These are phyloP conservation scores for Silurus glanis DNA, from an alignment of 2,113 vertebrate species.

Conservation along the genomic window DNA sequence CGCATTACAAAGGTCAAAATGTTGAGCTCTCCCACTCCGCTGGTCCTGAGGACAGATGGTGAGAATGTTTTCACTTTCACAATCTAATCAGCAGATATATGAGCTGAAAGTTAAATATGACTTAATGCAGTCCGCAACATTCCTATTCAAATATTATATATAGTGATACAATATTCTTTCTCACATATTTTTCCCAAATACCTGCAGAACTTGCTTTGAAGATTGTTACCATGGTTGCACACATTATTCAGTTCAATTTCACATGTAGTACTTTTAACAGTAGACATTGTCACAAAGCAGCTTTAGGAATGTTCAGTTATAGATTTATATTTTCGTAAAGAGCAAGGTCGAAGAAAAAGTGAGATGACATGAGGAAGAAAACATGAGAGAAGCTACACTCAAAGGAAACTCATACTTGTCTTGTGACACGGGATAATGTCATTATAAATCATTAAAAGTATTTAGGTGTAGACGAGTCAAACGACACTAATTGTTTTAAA, in stretches of 20 bases:
- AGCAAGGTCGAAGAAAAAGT: not conserved
- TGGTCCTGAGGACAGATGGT: conserved; percentile 88
- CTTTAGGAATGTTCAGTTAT: not conserved
- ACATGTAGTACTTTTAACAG: not conserved
- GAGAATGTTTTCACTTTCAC: conserved; percentile 49
- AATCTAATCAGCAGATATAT: not conserved
- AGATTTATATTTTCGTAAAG: not conserved
- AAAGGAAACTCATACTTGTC: not conserved
- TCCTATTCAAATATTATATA: not conserved
- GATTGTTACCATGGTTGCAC: not conserved
- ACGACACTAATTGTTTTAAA: not conserved
- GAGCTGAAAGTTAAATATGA: not conserved
- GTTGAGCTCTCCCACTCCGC: conserved; percentile 83
- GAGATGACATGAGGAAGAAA: not conserved
- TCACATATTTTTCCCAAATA: not conserved
- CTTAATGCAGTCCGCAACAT: not conserved
- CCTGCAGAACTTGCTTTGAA: not conserved
- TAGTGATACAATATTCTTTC: not conserved
- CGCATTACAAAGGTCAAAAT: conserved; percentile 75
- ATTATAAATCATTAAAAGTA: not conserved
- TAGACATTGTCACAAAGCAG: not conserved
- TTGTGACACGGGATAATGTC: not conserved
- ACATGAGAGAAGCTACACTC: not conserved
- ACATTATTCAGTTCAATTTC: not conserved
- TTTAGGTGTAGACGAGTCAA: not conserved